These are phyloP conservation scores for Cheilinus undulatus DNA, from an alignment of 2,113 vertebrate genomes.

Conservation along the genomic window DNA sequence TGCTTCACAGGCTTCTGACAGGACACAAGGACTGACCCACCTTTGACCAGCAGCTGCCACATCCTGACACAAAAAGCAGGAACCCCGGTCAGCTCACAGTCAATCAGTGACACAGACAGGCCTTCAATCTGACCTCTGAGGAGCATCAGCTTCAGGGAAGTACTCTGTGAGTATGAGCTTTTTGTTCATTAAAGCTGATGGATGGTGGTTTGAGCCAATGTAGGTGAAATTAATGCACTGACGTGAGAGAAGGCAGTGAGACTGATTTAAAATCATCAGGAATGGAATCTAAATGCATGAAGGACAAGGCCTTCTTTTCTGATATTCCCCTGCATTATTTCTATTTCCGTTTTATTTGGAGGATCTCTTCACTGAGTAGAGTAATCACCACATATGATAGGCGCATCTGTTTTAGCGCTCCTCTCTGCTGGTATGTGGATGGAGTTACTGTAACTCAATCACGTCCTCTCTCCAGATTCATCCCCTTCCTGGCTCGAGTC, in stretches of 20 bases:
- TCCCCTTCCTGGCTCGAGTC: conserved; percentile 34
- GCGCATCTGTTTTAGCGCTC: conserved; percentile 54
- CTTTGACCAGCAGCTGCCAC: conserved; percentile 31
- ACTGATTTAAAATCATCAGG: conserved; percentile 22
- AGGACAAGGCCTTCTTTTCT: neutral
- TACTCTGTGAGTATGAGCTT: conserved; percentile 33
- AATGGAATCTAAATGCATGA: neutral
- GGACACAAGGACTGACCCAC: conserved; percentile 27
- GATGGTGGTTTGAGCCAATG: conserved; percentile 16
- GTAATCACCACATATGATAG: neutral
- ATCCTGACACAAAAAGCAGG: neutral
- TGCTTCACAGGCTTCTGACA: conserved; percentile 16
- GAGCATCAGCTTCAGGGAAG: conserved; percentile 27
- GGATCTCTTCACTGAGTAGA: neutral
- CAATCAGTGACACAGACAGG: conserved; percentile 11
- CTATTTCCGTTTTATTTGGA: neutral
- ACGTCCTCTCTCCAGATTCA: conserved; percentile 11
- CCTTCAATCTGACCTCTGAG: neutral
- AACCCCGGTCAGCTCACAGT: neutral
- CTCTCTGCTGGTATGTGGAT: conserved; percentile 43
- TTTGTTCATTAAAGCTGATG: conserved; percentile 23
- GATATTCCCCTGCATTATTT: neutral
- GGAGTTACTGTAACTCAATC: conserved; percentile 62
- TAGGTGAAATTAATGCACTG: conserved; percentile 28
- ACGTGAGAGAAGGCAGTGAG: conserved; percentile 11